phyloP scores from a whole-genome alignment of 2,113 vertebrate species.

The Loxodonta africana region DNA sequence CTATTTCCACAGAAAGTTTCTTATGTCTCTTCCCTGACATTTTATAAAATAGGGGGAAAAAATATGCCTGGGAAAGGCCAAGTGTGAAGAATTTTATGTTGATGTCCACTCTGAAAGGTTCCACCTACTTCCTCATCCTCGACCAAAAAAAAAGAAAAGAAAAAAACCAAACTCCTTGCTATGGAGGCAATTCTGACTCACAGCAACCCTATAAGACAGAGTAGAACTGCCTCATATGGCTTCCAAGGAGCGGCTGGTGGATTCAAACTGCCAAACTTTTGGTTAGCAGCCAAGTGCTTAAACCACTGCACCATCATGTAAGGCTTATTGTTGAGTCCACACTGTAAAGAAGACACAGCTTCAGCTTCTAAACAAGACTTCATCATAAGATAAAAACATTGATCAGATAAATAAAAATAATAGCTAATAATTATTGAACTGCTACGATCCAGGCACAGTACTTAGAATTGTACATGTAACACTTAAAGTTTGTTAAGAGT shows the following conservation, averaged over 20 bases:
- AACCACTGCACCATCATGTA: too few species aligned
- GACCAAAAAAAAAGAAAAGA: too few species aligned
- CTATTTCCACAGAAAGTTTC: conserved; percentile 57
- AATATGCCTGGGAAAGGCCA: conserved; percentile 10
- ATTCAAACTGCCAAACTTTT: too few species aligned
- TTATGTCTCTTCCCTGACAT: conserved; percentile 63
- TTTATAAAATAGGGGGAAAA: conserved; percentile 48
- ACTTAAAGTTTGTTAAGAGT: not conserved
- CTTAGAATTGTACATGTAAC: not conserved
- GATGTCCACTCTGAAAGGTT: not conserved
- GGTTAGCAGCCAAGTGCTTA: too few species aligned
- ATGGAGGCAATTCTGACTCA: too few species aligned
- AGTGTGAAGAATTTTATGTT: conserved; percentile 33
- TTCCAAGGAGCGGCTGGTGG: too few species aligned
- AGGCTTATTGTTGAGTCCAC: not conserved
- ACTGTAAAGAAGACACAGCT: not conserved
- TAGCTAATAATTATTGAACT: not conserved
- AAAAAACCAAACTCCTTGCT: too few species aligned
- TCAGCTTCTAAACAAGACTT: not conserved
- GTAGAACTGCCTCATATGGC: too few species aligned
- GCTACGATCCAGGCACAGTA: not conserved
- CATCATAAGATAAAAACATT: not conserved
- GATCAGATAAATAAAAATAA: not conserved
- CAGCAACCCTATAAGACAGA: too few species aligned
- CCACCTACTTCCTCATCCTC: not conserved